Evolutionary conservation across 2,888 invertebrate genomes (phyloP).

Genomic region (Aleiodes alternator): DNA sequence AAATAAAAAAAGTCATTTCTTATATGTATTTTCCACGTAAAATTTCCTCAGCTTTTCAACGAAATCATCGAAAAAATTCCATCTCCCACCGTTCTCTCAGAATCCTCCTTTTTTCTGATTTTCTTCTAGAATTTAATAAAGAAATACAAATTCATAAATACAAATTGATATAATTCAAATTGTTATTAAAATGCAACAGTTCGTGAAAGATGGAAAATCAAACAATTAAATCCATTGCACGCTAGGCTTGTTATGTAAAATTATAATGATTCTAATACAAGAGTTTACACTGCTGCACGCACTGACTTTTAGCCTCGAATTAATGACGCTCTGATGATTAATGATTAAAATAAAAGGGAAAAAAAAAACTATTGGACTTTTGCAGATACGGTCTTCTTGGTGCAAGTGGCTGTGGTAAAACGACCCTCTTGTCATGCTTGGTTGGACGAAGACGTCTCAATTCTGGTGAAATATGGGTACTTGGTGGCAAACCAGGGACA

Average conservation of each 20-base stretch:
- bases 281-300: conserved; percentile 2
- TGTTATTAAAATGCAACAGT: not conserved
- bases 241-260: conserved; percentile 17
- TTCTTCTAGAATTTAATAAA: too few relatives aligned
- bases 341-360: not conserved
- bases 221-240: conserved; percentile 13
- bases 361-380: conserved; percentile 46
- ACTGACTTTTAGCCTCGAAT: conserved; percentile 6
- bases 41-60: too few relatives aligned
- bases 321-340: conserved; percentile 9
- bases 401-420: conserved; percentile 98
- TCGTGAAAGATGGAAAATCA: not conserved
- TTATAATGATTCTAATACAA: not conserved
- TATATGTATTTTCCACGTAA: too few relatives aligned
- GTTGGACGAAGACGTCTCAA: conserved; percentile 91
- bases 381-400: conserved; percentile 94
- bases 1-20: too few relatives aligned
- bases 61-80: too few relatives aligned
- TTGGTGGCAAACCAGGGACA: conserved; percentile 93
- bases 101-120: too few relatives aligned
- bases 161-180: too few relatives aligned
- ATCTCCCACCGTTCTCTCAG: too few relatives aligned
- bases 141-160: too few relatives aligned
- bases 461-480: conserved; percentile 91
- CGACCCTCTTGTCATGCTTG: conserved; percentile 93